phyloP scores from a whole-genome alignment of 2,888 invertebrate genomes.

The Adineta ricciae region DNA sequence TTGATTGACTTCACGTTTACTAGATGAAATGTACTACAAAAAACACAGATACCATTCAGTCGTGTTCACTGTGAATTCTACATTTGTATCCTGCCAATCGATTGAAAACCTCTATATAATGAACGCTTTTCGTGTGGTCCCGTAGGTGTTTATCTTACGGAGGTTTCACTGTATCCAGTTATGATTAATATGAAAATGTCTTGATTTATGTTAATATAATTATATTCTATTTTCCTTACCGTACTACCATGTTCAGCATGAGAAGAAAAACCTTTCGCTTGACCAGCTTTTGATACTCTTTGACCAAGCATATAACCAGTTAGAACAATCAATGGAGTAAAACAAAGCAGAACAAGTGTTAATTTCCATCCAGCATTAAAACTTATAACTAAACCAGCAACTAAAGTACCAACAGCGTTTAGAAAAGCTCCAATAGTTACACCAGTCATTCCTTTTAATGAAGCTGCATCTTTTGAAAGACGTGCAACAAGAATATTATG shows the following conservation, averaged over 20 bases:
- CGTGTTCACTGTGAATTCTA: too few relatives aligned
- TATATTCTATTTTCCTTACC: too few relatives aligned
- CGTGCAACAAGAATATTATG: conserved; percentile 46
- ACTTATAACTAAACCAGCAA: conserved; percentile 60
- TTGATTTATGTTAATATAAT: too few relatives aligned
- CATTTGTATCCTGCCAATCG: too few relatives aligned
- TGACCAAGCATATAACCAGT: conserved; percentile 36
- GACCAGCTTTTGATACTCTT: not conserved
- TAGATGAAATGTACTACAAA: too few relatives aligned
- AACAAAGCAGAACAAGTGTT: conserved; percentile 54
- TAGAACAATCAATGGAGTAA: conserved; percentile 50
- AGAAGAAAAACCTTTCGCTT: not conserved
- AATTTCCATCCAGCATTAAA: conserved; percentile 55
- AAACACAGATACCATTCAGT: too few relatives aligned
- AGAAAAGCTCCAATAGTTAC: conserved; percentile 39
- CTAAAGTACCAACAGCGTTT: conserved; percentile 61
- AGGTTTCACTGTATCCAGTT: too few relatives aligned
- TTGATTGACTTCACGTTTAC: too few relatives aligned
- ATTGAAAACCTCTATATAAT: too few relatives aligned
- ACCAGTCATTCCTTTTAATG: conserved; percentile 36
- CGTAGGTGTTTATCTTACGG: too few relatives aligned
- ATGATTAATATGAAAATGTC: too few relatives aligned
- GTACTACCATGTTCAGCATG: not conserved
- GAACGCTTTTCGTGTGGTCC: too few relatives aligned
- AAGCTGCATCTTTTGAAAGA: conserved; percentile 47